Conservation (phyloP, 2,113 vertebrate genomes). For the Perca fluviatilis region DNA sequence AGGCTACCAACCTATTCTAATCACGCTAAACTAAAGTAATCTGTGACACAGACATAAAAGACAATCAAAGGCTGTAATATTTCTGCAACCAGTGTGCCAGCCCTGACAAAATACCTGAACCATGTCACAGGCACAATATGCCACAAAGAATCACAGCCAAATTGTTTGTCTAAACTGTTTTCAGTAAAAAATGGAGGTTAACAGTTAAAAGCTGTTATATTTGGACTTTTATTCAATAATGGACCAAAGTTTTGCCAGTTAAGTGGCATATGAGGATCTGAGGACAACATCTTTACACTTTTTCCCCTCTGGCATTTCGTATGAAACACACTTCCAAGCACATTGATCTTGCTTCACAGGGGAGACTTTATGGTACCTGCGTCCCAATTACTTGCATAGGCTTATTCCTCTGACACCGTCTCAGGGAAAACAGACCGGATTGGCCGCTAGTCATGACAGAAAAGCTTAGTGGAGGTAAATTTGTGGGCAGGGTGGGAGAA, state of each 20-base stretch:
- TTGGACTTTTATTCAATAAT: conserved; percentile 58
- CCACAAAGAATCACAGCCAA: conserved; percentile 51
- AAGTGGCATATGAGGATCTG: conserved; percentile 51
- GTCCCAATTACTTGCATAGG: conserved; percentile 68
- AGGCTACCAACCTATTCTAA: conserved; percentile 36
- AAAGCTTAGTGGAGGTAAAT: conserved; percentile 69
- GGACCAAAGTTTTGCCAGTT: conserved; percentile 53
- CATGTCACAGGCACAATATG: conserved; percentile 57
- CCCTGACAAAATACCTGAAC: conserved; percentile 55
- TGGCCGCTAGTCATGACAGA: conserved; percentile 62
- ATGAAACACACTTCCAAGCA: conserved; percentile 59
- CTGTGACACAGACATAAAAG: conserved; percentile 29
- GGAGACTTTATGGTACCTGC: conserved; percentile 62
- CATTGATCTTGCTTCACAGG: conserved; percentile 66
- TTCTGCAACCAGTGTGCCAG: conserved; percentile 35
- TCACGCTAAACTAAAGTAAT: conserved; percentile 38
- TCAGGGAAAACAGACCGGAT: conserved; percentile 52
- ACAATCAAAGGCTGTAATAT: conserved; percentile 58
- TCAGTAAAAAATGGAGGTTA: conserved; percentile 57
- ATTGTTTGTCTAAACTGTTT: conserved; percentile 55
- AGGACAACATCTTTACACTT: conserved; percentile 46
- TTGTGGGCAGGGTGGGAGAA: conserved; percentile 60
- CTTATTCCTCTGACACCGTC: conserved; percentile 70
- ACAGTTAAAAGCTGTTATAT: conserved; percentile 42
- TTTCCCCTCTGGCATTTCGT: conserved; percentile 47